Evolutionary conservation across 2,113 vertebrate genomes (phyloP), one percentile per base, ranked within the genome.

Genomic region (Neodontobutis hainanensis): DNA sequence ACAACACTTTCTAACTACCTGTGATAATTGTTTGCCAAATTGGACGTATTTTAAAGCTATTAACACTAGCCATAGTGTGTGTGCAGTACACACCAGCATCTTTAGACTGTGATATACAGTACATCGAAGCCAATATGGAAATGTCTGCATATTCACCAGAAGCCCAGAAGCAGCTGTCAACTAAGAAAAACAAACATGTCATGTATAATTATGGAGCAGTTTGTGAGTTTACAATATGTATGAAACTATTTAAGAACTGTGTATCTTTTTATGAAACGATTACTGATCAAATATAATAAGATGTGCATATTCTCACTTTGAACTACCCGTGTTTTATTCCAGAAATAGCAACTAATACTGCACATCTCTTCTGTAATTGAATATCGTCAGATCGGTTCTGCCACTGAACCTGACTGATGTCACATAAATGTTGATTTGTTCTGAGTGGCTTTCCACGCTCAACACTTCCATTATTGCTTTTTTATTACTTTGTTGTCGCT

Each of bases 401-500:
- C 60, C 65, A 43, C 72, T 63, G 71, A 87, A 83, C 81, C 85
- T 76, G 85, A 84, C 60, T 79, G 81, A 85, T 87, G 73, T 82
- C 77, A 84, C 83, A 84, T 80, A 81, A 85, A 85, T 86, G 83
- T 86, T 86, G 84, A 89, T 89, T 85, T 85, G 81, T 81, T 89
- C 84, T 64, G 81, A 88, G 86, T 85, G 79, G 83, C 80, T 82
- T 85, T 82, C 75, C 64, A 65, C 46, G 46, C 85, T 70, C 82
- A 80, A 80, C 80, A 73, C 85, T 85, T 84, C 75, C 78, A 84
- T 87, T 87, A 91, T 91, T 88, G 85, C 90, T 87, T 87, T 88
- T 89, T 87, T 91, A 90, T 90, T 90, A 89, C 85, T 89, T 84
- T 84, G 70, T 86, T 89, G 85, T 85, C 62, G 83, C 83, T 65